Evolutionary conservation across 1,140 invertebrate species (phyloP), one percentile per base, ranked within the genome.

Genomic region (Eriocheir sinensis): DNA sequence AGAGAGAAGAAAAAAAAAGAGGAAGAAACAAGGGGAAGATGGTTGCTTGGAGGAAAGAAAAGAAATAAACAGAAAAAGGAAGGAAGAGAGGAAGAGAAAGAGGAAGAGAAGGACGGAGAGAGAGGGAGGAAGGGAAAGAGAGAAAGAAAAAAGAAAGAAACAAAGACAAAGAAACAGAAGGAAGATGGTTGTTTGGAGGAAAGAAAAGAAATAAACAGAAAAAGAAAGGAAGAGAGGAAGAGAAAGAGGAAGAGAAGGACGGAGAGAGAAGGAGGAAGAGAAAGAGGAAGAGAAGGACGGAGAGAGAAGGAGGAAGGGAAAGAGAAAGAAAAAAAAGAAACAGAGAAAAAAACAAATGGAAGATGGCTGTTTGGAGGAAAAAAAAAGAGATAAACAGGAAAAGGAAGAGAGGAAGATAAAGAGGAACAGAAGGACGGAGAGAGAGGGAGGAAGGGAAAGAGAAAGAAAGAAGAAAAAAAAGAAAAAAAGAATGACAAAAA

Each of bases 41-140:
- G n/a, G n/a, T n/a, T n/a, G n/a, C n/a, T n/a, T n/a, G n/a, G 44
- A 15, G 44, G 44, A 15, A 48, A 48, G 44, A 48, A 48, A 15
- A 48, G 44, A 48, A 15, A 2, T 21, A 3, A 12, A 72, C 9
- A 72, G 53, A 27, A 21, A 72, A 2, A 27, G 53, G 27, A 21
- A 72, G 21, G 27, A 21, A 72, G 21, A 72, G 53, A 72, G 53
- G 21, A n/a, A 72, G 6, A 72, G 60, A 72, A n/a, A 72, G 60
- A 72, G 60, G n/a, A n/a, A 72, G 60, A 72, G 60, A 72, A n/a
- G n/a, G 60, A 72, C 21, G n/a, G 60, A 72, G 60, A 72, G 60
- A 53, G 48, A 53, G 9, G 12, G n/a, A n/a, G n/a, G n/a, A n/a
- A n/a, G n/a, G n/a, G n/a, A n/a, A n/a, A n/a, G n/a, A n/a, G n/a